Base-by-base conservation (phyloP, 2,113 vertebrate genomes). In the Scolopax mira region DNA sequence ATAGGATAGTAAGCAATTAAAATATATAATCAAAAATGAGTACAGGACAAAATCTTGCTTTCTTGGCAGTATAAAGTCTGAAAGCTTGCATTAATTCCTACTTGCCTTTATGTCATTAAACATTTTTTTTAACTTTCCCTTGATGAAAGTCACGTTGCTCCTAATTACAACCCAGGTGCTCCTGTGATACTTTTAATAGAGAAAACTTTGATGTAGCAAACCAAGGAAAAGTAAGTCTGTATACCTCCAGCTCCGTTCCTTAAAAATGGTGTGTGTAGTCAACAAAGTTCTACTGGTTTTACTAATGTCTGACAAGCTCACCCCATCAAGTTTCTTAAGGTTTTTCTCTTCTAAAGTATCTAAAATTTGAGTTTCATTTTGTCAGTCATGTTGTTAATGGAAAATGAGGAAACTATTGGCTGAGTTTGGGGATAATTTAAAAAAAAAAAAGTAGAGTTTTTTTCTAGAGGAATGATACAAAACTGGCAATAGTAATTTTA, bases 1-100 rank as follows among this genome's bases (percentile, higher is more conserved):
- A 95, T 93, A 96, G 70, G 77, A 95, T 93, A 96, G 70, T 46
- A 92, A 97, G 77, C 44, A 97, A 93, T 96, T 97, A 95, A 90
- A 91, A 92, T 77, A 6, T 30, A 44, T 75, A 89, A 89, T 96
- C 60, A 94, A 78, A 95, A 96, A 57, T 28, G 25, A 91, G 23
- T 25, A 52, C 3, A 57, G 62, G 54, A 91, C 14, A 62, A 92
- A 91, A 90, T 93, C 31, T 51, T 6, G 15, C 77, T 96, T 85
- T 61, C 37, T 77, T 94, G 64, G 77, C 39, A 84, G 12, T 44
- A 54, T 73, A 91, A 95, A 94, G 41, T 49, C 55, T 77, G 62
- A 78, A 91, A 96, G 78, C 16, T 90, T 89, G 54, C 61, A 77
- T 94, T 92, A 89, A 94, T 96, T 92, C 37, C 58, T 92, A 23